Base-by-base conservation (phyloP, 2,888 invertebrate genomes). In the Drosophila kuntzei region DNA sequence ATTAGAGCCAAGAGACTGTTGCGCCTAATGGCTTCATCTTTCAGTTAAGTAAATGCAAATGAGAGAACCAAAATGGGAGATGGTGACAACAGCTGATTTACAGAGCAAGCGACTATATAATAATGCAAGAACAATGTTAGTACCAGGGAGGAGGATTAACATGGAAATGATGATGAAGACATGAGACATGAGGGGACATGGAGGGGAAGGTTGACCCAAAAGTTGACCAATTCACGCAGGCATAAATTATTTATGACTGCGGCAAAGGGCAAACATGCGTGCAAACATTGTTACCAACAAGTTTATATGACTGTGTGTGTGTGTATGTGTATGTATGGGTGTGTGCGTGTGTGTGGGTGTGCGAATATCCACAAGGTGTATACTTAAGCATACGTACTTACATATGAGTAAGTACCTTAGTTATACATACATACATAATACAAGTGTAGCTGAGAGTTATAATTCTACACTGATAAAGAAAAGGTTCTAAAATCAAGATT, bases 181-280 rank as follows among this genome's bases (percentile, higher is more conserved):
- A n/a, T n/a, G n/a, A n/a, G n/a, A n/a, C n/a, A n/a, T n/a, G n/a
- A n/a, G n/a, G n/a, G n/a, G n/a, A n/a, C n/a, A 75, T 78, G 44
- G 60, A 57, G 74, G 34, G 14, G 12, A 25, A 16, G 43, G 55
- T 16, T 55, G 32, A 34, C 32, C 44, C 39, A 29, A 41, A 60
- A 67, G 75, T 89, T 84, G 83, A 84, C 83, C 83, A 84, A 89
- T 84, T 87, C 82, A 79, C 77, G 75, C 66, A 71, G 75, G 71
- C 86, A 85, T 85, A 87, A 89, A 85, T 85, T 78, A 85, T 85
- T 89, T 85, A 85, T 89, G 83, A 75, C 77, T 85, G 78, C 89
- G 83, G 59, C 80, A 64, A 67, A 20, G 51, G 58, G 54, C 61
- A 75, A 81, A 79, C 86, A 79, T 47, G 59, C 68, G 47, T 80